Conservation (phyloP, 1,140 invertebrate genomes). For the Drosophila azteca region DNA sequence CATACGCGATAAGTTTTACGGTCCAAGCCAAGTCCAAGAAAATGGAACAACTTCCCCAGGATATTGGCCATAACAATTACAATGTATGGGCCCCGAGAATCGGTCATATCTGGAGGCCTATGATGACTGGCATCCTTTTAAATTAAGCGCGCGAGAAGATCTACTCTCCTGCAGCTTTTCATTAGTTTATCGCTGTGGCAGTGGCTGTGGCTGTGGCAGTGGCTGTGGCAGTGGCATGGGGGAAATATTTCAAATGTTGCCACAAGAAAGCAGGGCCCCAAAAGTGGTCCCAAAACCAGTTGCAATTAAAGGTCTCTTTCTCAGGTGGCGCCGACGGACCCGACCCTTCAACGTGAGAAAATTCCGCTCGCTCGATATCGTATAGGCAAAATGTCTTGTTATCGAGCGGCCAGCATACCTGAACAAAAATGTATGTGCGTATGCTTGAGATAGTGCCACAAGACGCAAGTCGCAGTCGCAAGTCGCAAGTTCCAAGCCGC, state of each 20-base stretch:
- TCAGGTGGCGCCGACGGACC: constrained; percentile 42
- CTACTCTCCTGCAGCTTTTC: constrained; percentile 54
- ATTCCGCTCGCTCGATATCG: constrained; percentile 66
- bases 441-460: constrained; percentile 65
- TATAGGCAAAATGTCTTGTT: constrained; percentile 71
- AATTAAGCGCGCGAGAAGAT: constrained; percentile 62
- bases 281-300: constrained; percentile 45
- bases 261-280: constrained; percentile 4
- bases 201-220: constrained; percentile 21
- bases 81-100: constrained; percentile 51
- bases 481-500: no score
- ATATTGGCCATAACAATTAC: constrained; percentile 41
- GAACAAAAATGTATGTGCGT: constrained; percentile 76
- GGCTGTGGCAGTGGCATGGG: constrained; percentile 24
- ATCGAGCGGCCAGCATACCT: constrained; percentile 73
- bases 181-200: constrained; percentile 67
- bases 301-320: constrained; percentile 61
- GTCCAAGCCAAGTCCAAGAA: constrained; percentile 2
- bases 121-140: constrained; percentile 52
- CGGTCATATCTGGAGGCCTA: constrained; percentile 45
- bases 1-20: constrained; percentile 45
- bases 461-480: background rate
- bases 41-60: constrained; percentile 50
- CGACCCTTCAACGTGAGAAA: constrained; percentile 74
- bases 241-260: constrained; percentile 71